Conservation (phyloP, 2,797 vertebrate genomes). For the Channa striata region DNA sequence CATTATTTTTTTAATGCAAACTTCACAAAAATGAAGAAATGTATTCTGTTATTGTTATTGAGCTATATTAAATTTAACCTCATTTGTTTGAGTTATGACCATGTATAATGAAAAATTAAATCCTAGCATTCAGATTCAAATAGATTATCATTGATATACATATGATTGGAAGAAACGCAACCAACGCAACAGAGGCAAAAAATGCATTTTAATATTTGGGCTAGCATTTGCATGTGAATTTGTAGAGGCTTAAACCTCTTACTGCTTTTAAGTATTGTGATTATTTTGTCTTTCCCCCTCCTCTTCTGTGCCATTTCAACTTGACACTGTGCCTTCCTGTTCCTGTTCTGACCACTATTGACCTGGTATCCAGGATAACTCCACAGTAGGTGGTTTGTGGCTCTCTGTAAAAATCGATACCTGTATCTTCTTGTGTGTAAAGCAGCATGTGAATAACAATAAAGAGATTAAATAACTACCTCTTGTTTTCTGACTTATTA, state of each 20-base stretch:
- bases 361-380: slow-evolving; percentile 86
- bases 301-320: slow-evolving; percentile 79
- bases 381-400: slow-evolving; percentile 75
- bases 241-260: slow-evolving; percentile 41
- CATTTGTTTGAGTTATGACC: slow-evolving; percentile 52
- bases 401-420: slow-evolving; percentile 69
- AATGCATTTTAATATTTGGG: slow-evolving; percentile 56
- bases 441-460: slow-evolving; percentile 84
- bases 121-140: slow-evolving; percentile 39
- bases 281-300: slow-evolving; percentile 48
- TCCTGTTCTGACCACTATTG: slow-evolving; percentile 77
- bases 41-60: slow-evolving; percentile 48
- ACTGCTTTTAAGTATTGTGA: slow-evolving; percentile 54
- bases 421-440: slow-evolving; percentile 71
- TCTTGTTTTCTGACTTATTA: slow-evolving; percentile 4
- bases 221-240: slow-evolving; percentile 75
- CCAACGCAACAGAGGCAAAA: slow-evolving; percentile 57
- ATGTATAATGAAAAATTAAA: slow-evolving; percentile 68
- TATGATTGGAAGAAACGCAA: slow-evolving; percentile 53
- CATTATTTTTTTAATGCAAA: slow-evolving; percentile 58
- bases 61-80: slow-evolving; percentile 59
- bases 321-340: slow-evolving; percentile 83
- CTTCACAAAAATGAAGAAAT: slow-evolving; percentile 41
- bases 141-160: slow-evolving; percentile 34
- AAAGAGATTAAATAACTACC: slow-evolving; percentile 66